Conservation (phyloP, 2,888 invertebrate genomes). For the Eremobia ochroleuca region DNA sequence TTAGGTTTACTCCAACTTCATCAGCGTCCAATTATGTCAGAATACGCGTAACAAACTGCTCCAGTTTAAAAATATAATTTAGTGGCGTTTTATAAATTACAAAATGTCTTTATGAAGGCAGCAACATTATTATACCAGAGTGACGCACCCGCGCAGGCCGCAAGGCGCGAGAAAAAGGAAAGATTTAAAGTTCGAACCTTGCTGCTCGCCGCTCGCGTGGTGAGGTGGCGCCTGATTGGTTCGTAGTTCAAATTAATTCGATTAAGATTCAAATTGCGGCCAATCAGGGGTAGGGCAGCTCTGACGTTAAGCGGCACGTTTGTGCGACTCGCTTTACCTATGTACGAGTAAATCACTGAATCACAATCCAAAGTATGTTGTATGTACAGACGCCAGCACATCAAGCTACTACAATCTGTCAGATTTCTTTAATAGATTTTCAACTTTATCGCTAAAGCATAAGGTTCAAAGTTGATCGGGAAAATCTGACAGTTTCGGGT, state of each 20-base stretch:
- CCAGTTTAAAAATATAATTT: not conserved
- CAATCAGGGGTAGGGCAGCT: not conserved
- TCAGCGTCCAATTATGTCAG: not conserved
- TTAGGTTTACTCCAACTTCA: not conserved
- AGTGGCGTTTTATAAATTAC: not conserved
- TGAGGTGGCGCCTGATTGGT: not conserved
- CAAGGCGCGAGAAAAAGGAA: too few relatives aligned
- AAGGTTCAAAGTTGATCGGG: too few relatives aligned
- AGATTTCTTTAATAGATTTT: too few relatives aligned
- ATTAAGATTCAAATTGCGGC: not conserved
- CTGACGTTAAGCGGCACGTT: not conserved
- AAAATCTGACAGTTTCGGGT: too few relatives aligned
- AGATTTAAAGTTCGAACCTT: not conserved
- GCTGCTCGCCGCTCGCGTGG: not conserved
- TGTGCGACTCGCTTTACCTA: not conserved
- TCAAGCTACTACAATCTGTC: too few relatives aligned
- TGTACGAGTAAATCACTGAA: not conserved
- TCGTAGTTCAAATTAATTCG: not conserved
- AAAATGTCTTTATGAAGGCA: not conserved
- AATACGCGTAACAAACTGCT: not conserved
- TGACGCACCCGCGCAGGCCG: not conserved
- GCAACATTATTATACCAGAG: accelerated
- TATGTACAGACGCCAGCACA: too few relatives aligned
- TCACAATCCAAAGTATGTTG: not conserved
- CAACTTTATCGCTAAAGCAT: too few relatives aligned